phyloP scores from a whole-genome alignment of 2,797 vertebrate species.

The Delichon dasypus region DNA sequence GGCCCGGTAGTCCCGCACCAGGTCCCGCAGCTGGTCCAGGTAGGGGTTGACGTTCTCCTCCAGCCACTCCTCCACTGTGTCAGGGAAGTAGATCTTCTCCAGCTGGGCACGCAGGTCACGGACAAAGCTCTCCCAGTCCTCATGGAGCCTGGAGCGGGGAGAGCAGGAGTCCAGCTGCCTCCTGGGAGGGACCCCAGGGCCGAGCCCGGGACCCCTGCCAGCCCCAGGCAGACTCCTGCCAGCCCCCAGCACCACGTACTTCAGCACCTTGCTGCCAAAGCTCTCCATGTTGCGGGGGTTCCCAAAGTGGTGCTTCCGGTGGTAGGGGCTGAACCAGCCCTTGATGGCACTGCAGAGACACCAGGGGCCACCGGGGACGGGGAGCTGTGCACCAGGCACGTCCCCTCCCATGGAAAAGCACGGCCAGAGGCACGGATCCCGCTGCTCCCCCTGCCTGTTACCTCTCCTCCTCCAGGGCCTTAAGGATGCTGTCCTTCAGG shows the following conservation, averaged over 20 bases:
- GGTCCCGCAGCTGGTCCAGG: slow-evolving; percentile 71
- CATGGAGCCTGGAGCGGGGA: slow-evolving; percentile 49
- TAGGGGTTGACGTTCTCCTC: slow-evolving; percentile 76
- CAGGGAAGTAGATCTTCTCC: slow-evolving; percentile 73
- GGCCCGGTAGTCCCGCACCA: slow-evolving; percentile 70
- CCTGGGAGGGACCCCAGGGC: not conserved
- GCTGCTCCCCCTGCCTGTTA: fast-evolving
- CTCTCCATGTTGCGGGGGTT: slow-evolving; percentile 78
- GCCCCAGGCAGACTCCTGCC: fast-evolving
- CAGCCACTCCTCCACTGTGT: slow-evolving; percentile 82
- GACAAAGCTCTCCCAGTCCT: slow-evolving; percentile 74
- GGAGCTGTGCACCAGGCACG: not conserved
- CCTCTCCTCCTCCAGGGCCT: slow-evolving; percentile 67
- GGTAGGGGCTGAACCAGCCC: slow-evolving; percentile 77
- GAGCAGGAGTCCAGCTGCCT: not conserved
- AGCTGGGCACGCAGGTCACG: slow-evolving; percentile 64
- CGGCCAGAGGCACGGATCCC: fast-evolving
- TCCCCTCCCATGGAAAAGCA: not conserved
- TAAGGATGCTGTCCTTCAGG: slow-evolving; percentile 61
- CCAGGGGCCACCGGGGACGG: fast-evolving
- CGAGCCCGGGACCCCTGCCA: not conserved
- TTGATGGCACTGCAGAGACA: slow-evolving; percentile 66
- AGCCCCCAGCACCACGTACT: slow-evolving; percentile 63
- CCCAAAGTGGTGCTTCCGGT: slow-evolving; percentile 75
- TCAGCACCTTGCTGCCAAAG: slow-evolving; percentile 68